Evolutionary conservation across 1,140 invertebrate species (phyloP).

Genomic region (Conopomorpha cramerella): DNA sequence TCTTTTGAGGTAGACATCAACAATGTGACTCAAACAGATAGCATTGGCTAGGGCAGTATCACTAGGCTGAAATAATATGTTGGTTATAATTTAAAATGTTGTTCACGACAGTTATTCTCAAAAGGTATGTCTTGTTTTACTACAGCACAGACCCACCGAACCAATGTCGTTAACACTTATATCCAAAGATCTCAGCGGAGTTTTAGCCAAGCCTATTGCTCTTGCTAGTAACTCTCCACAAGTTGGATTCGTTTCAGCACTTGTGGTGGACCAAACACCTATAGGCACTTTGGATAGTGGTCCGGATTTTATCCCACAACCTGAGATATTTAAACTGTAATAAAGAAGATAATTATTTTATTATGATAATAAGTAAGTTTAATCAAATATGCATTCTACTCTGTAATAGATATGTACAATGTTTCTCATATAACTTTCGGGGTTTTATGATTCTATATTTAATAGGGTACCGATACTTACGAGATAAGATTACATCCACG

Average conservation of each 20-base stretch:
- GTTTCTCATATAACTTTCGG: no score
- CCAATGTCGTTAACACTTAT: slow-evolving; percentile 51
- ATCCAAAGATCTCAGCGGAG: slow-evolving; percentile 37
- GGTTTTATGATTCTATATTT: neutral
- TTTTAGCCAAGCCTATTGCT: slow-evolving; percentile 45
- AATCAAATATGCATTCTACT: no score
- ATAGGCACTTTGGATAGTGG: slow-evolving; percentile 32
- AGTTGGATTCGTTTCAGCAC: slow-evolving; percentile 42
- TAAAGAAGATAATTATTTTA: neutral
- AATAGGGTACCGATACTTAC: slow-evolving; percentile 15
- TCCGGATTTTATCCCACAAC: slow-evolving; percentile 38
- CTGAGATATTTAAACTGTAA: slow-evolving; percentile 44
- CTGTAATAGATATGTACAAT: no score
- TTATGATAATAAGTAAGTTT: no score
- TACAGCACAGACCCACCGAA: slow-evolving; percentile 18
- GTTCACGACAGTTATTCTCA: no score
- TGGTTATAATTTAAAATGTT: no score
- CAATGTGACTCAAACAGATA: slow-evolving; percentile 41
- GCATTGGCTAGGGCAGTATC: slow-evolving; percentile 39
- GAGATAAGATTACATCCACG: slow-evolving; percentile 48
- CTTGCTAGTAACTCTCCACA: slow-evolving; percentile 46
- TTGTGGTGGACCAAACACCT: slow-evolving; percentile 43
- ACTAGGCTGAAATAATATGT: slow-evolving; percentile 24
- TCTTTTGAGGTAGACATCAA: slow-evolving; percentile 44
- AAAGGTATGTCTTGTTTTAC: no score